Percentiles rank a stretch among this genome's conserved stretches.
These are phyloP conservation scores for Cheumatopsyche charites DNA, from an alignment of 1,140 invertebrate genomes.

Conservation along the genomic window DNA sequence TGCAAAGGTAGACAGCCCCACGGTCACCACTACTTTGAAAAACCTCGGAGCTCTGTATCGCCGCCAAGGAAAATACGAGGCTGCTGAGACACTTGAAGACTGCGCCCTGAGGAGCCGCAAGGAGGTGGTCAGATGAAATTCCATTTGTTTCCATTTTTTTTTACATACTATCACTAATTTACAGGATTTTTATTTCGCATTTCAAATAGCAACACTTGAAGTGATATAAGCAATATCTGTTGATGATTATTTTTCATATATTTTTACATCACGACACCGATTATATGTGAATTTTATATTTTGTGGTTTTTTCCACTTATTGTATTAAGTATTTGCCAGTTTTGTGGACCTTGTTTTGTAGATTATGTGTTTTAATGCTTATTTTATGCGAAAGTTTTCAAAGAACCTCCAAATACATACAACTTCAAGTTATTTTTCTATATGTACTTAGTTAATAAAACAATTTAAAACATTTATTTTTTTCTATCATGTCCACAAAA, in stretches of 20 bases:
- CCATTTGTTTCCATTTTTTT: conserved; percentile 6
- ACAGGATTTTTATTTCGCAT: neutral
- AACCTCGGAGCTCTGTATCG: conserved; percentile 97
- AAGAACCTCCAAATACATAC: too few relatives aligned
- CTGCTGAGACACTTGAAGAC: conserved; percentile 97
- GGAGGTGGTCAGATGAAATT: conserved; percentile 69
- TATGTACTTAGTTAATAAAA: too few relatives aligned
- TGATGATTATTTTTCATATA: neutral
- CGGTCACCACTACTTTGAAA: conserved; percentile 95
- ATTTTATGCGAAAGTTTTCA: too few relatives aligned
- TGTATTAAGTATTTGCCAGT: too few relatives aligned
- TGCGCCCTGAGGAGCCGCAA: conserved; percentile 92
- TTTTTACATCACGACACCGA: neutral
- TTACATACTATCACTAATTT: conserved; percentile 1
- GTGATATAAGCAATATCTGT: neutral
- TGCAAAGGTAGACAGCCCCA: conserved; percentile 97
- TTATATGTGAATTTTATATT: too few relatives aligned
- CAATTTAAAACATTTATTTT: too few relatives aligned
- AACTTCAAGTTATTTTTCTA: too few relatives aligned
- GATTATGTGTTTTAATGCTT: too few relatives aligned
- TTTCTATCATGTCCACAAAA: too few relatives aligned
- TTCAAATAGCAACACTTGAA: neutral
- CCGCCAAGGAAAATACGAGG: conserved; percentile 98
- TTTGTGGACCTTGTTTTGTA: too few relatives aligned
- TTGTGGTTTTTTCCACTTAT: too few relatives aligned